Evolutionary conservation across 2,797 vertebrate genomes (phyloP).

Genomic region (Tragelaphus oryx): DNA sequence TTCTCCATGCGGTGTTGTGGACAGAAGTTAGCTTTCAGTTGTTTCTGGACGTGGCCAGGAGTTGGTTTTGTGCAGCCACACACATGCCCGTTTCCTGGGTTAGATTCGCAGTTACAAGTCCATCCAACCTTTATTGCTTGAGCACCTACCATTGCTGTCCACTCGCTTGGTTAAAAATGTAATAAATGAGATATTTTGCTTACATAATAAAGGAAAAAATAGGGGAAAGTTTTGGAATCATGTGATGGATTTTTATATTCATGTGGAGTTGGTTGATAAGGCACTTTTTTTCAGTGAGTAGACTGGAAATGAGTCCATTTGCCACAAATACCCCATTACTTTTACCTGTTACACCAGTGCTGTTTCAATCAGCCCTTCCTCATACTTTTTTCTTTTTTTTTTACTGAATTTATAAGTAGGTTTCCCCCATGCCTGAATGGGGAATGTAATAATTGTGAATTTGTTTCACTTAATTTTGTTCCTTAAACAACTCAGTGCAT

Average conservation of each 20-base stretch:
- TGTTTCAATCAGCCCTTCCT: neutral
- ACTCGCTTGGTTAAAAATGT: neutral
- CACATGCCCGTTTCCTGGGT: neutral
- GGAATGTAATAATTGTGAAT: neutral
- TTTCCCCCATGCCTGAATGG: neutral
- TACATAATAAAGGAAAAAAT: neutral
- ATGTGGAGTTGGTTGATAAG: neutral
- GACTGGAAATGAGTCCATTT: neutral
- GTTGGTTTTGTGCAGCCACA: neutral
- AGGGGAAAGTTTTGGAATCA: neutral
- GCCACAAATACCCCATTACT: neutral
- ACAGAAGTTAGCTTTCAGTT: neutral
- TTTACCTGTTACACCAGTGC: neutral
- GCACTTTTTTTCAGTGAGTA: neutral
- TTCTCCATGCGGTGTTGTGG: neutral
- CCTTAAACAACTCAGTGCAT: neutral
- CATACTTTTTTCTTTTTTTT: neutral
- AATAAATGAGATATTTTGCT: neutral
- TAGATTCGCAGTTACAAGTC: neutral
- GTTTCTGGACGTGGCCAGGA: neutral
- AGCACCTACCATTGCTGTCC: neutral
- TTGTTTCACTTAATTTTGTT: neutral
- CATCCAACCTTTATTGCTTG: neutral
- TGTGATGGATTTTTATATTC: neutral
- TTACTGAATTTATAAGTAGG: neutral